phyloP scores from a whole-genome alignment of 2,888 invertebrate species.

The Nemotelus pantherinus region DNA sequence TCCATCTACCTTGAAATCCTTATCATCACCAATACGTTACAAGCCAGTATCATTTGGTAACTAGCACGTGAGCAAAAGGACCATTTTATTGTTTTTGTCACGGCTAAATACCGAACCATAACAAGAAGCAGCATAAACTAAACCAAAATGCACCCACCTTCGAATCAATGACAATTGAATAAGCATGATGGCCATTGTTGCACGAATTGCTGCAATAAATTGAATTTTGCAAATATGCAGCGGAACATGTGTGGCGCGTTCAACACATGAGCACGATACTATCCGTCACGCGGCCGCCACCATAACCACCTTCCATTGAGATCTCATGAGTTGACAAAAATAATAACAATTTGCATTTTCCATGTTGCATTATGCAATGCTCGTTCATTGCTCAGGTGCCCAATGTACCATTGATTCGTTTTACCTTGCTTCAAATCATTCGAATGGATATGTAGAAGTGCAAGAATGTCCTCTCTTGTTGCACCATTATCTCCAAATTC shows the following conservation, averaged over 20 bases:
- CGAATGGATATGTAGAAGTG: too few relatives aligned
- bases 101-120: not conserved
- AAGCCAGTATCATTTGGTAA: too few relatives aligned
- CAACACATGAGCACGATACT: slow-evolving; percentile 16
- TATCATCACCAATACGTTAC: too few relatives aligned
- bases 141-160: slow-evolving; percentile 14
- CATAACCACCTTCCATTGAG: not conserved
- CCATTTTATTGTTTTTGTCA: too few relatives aligned
- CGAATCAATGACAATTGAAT: slow-evolving; percentile 18
- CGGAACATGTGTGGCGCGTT: not conserved
- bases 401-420: slow-evolving; percentile 5
- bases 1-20: too few relatives aligned
- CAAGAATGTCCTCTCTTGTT: too few relatives aligned
- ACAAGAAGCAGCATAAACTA: slow-evolving; percentile 33
- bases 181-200: slow-evolving; percentile 36
- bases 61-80: too few relatives aligned
- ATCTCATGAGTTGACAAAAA: slow-evolving; percentile 18
- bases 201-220: slow-evolving; percentile 30
- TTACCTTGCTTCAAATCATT: too few relatives aligned
- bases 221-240: slow-evolving; percentile 1
- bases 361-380: slow-evolving; percentile 8
- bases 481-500: too few relatives aligned
- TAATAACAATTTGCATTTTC: slow-evolving; percentile 16
- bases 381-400: not conserved
- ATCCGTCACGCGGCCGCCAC: slow-evolving; percentile 13